A percentile compares a stretch with the other conserved stretches of the same genome.
phyloP scores from a whole-genome alignment of 2,888 invertebrate genomes.

The Drepana falcataria region DNA sequence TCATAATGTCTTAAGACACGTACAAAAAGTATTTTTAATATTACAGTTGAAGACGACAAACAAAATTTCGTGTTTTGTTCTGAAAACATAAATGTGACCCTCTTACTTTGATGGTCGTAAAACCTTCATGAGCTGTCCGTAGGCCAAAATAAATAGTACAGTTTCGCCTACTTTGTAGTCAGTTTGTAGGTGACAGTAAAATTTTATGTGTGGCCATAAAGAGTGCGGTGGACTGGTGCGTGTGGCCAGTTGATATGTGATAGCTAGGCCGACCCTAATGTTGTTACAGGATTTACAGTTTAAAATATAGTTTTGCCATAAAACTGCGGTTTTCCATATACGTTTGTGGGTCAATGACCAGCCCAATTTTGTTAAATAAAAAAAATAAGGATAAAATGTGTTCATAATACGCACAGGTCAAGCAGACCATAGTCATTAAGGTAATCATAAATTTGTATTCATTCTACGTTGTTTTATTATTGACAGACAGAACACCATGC shows the following conservation, averaged over 20 bases:
- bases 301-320: background rate
- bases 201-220: slow-evolving; percentile 18
- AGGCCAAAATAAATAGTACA: slow-evolving; percentile 12
- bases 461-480: too few species aligned
- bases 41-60: too few species aligned
- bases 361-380: too few species aligned
- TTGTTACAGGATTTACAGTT: background rate
- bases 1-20: too few species aligned
- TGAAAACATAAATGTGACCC: background rate
- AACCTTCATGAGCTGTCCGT: background rate
- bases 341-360: too few species aligned
- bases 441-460: too few species aligned
- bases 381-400: too few species aligned
- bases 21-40: too few species aligned
- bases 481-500: too few species aligned
- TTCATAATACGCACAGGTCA: too few species aligned
- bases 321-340: too few species aligned
- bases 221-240: background rate
- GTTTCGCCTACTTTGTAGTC: slow-evolving; percentile 18
- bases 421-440: too few species aligned
- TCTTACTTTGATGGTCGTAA: background rate
- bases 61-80: background rate
- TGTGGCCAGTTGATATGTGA: background rate
- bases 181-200: slow-evolving; percentile 13
- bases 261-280: background rate